phyloP scores from a whole-genome alignment of 2,113 vertebrate genomes.

The Eulemur macaco region DNA sequence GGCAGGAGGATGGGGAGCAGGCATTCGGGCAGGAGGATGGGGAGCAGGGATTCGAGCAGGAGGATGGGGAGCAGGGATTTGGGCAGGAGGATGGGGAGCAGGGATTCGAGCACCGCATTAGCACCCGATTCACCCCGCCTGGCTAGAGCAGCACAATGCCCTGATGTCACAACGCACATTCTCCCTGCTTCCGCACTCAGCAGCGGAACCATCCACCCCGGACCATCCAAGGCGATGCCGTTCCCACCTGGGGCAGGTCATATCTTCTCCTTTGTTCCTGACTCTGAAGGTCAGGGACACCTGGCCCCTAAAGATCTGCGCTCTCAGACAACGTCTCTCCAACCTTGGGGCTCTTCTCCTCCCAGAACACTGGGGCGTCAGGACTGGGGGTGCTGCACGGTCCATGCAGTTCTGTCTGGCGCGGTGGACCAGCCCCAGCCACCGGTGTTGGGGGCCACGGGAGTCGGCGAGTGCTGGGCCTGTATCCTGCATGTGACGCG shows the following conservation, averaged over 20 bases:
- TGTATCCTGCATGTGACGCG: fast-evolving
- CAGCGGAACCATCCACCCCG: neutral
- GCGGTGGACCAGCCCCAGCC: fast-evolving
- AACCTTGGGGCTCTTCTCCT: fast-evolving
- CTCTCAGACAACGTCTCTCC: neutral
- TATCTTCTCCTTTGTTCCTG: neutral
- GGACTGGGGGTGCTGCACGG: fast-evolving
- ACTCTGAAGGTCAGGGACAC: neutral
- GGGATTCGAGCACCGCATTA: fast-evolving
- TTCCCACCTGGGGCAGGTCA: neutral
- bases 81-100: too few relatives aligned
- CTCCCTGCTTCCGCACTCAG: neutral
- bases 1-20: too few relatives aligned
- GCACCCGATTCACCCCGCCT: fast-evolving
- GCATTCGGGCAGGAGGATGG: too few relatives aligned
- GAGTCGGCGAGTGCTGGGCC: fast-evolving
- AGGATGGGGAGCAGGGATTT: too few relatives aligned
- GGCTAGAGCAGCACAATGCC: fast-evolving
- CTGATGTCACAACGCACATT: fast-evolving
- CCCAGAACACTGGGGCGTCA: fast-evolving
- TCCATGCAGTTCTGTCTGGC: neutral
- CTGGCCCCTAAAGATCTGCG: fast-evolving
- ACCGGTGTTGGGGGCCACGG: fast-evolving
- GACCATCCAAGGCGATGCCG: neutral
- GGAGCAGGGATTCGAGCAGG: too few relatives aligned